Conservation (phyloP, 2,113 vertebrate genomes). For the Oreochromis tanganicae region DNA sequence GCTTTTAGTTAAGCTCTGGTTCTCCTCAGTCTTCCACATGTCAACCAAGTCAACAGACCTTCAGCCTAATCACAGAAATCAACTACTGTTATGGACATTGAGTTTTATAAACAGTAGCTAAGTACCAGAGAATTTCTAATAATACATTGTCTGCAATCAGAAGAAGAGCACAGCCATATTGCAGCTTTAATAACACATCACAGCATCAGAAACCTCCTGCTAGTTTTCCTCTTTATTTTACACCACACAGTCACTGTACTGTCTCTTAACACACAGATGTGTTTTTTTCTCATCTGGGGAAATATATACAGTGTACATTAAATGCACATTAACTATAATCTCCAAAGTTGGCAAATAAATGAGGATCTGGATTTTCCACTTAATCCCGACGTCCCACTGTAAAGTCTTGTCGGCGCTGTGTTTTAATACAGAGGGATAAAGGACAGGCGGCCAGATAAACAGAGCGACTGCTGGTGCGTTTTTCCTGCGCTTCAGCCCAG, state of each 20-base stretch:
- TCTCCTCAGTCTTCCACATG: not conserved
- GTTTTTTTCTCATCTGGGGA: not conserved
- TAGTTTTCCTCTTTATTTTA: not conserved
- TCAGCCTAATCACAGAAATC: not conserved
- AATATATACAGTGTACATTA: not conserved
- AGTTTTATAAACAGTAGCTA: not conserved
- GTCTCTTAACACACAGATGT: not conserved
- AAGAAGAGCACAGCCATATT: not conserved
- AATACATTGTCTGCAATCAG: not conserved
- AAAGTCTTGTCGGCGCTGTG: not conserved
- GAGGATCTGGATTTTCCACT: not conserved
- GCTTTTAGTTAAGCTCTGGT: not conserved
- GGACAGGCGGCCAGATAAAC: conserved; percentile 51
- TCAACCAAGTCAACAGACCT: not conserved
- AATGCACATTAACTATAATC: not conserved
- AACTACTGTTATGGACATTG: not conserved
- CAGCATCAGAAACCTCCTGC: not conserved
- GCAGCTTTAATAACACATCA: not conserved
- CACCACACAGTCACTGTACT: not conserved
- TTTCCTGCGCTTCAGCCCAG: conserved; percentile 28
- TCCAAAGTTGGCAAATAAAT: not conserved
- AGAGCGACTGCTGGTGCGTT: conserved; percentile 10
- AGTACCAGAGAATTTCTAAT: not conserved
- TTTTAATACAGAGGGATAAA: conserved; percentile 33
- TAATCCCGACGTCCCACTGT: not conserved